Percentiles rank a stretch among this genome's conserved stretches.
These are phyloP conservation scores for Cheilosia impressa DNA, from an alignment of 2,888 invertebrate genomes.

Conservation along the genomic window DNA sequence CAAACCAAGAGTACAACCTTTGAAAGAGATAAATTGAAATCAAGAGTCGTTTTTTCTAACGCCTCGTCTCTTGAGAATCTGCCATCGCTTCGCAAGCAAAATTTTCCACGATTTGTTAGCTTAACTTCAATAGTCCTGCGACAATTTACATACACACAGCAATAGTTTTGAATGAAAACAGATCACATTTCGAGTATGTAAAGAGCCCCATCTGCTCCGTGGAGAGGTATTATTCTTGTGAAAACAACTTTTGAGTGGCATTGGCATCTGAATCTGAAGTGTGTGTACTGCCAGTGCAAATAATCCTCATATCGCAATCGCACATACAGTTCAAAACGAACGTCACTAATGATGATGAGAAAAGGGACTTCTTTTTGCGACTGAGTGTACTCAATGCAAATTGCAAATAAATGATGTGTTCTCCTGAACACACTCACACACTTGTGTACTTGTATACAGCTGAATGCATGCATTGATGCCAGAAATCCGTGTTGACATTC, in stretches of 20 bases:
- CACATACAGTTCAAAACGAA: not conserved
- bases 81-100: not conserved
- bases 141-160: not conserved
- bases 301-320: not conserved
- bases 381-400: not conserved
- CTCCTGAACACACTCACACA: not conserved
- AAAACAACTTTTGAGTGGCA: conserved; percentile 6
- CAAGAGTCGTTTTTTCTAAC: too few species aligned
- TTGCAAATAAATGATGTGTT: not conserved
- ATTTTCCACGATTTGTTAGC: not conserved
- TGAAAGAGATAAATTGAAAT: too few species aligned
- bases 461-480: too few species aligned
- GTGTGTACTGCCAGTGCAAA: not conserved
- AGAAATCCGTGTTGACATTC: too few species aligned
- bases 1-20: too few species aligned
- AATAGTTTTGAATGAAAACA: not conserved
- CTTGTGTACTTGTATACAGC: too few species aligned
- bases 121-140: not conserved
- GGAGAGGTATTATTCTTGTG: not conserved
- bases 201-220: not conserved
- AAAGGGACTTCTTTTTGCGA: not conserved
- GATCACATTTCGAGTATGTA: not conserved
- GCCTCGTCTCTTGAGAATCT: not conserved
- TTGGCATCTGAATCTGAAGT: too few species aligned
- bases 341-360: conserved; percentile 4